Percentiles rank a stretch among this genome's conserved stretches.
Conservation (phyloP, 2,113 vertebrate genomes). For the Dasypus novemcinctus region DNA sequence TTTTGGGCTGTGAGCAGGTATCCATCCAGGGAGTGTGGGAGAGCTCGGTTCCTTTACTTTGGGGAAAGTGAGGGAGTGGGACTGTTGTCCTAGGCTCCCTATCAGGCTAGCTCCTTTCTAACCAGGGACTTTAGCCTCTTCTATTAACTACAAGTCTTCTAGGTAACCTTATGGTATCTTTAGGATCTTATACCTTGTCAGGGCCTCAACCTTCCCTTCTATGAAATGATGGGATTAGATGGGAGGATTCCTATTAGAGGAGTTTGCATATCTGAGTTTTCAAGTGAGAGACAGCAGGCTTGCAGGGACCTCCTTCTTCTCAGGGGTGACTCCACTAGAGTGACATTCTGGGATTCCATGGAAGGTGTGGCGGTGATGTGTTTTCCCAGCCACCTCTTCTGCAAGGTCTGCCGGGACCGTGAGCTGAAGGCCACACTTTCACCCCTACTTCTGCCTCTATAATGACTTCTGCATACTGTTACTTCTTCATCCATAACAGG, state of each 20-base stretch:
- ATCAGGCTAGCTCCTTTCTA: neutral
- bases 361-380: rapidly evolving
- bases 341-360: no score
- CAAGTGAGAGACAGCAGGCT: neutral
- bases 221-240: neutral
- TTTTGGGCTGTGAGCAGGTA: neutral
- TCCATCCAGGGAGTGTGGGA: neutral
- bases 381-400: neutral
- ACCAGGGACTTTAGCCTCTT: neutral
- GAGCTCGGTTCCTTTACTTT: neutral
- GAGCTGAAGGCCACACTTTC: rapidly evolving
- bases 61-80: neutral
- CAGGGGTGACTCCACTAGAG: no score
- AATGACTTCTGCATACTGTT: no score
- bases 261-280: neutral
- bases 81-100: neutral
- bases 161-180: neutral
- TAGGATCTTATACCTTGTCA: neutral
- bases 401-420: neutral
- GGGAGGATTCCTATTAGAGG: neutral
- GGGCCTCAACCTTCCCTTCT: neutral
- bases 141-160: neutral
- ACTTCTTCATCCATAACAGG: neutral
- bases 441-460: neutral
- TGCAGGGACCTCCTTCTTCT: neutral